These are phyloP conservation scores for Strongylocentrotus purpuratus DNA, from an alignment of 35 echinoderm and acorn worm species.

Conservation along the genomic window DNA sequence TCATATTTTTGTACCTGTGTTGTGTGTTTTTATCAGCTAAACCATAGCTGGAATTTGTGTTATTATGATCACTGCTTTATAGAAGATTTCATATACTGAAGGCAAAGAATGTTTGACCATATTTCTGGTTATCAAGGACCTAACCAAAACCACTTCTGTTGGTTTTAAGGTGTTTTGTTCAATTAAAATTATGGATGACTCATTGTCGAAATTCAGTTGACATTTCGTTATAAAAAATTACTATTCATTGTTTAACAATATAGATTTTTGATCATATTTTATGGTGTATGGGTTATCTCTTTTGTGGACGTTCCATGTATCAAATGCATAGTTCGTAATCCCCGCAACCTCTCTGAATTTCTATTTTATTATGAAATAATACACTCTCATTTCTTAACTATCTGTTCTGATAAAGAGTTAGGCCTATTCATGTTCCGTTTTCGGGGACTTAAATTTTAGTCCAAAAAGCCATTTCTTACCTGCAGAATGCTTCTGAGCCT, in stretches of 20 bases:
- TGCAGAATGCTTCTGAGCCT: neutral
- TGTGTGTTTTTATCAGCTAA: too few species aligned
- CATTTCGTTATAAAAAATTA: too few species aligned
- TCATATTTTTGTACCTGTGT: too few species aligned
- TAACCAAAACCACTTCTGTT: too few species aligned
- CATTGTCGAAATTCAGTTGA: too few species aligned
- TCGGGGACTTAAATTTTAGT: neutral
- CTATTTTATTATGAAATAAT: neutral
- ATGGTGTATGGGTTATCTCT: neutral
- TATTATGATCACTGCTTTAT: neutral
- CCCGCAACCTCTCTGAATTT: neutral
- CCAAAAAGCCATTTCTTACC: neutral
- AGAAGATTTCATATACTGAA: neutral
- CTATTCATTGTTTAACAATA: too few species aligned
- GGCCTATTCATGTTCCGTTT: too few species aligned
- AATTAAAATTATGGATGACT: too few species aligned
- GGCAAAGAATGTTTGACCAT: neutral
- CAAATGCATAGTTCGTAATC: neutral
- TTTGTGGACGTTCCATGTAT: neutral
- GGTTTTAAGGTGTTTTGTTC: too few species aligned
- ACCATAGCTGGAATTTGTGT: too few species aligned
- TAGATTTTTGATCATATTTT: neutral
- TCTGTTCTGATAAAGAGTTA: too few species aligned
- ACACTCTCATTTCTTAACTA: neutral
- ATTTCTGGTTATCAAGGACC: too few species aligned